Evolutionary conservation across 2,888 invertebrate species (phyloP).

Genomic region (Nebria salina): DNA sequence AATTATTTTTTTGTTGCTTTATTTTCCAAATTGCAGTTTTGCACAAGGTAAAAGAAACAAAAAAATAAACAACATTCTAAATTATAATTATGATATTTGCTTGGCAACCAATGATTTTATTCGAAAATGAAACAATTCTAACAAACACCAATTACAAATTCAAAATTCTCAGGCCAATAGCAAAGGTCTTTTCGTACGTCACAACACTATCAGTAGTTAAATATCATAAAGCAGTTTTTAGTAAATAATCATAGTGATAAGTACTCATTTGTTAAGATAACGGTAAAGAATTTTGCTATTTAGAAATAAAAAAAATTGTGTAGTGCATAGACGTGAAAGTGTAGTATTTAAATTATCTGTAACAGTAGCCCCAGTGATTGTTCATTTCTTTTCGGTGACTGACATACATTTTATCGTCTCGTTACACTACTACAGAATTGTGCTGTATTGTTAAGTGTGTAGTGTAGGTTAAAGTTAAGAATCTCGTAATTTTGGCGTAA

Average conservation of each 20-base stretch:
- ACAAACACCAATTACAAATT: not conserved
- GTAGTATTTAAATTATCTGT: not conserved
- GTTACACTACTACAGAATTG: not conserved
- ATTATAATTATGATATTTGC: not conserved
- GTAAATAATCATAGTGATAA: not conserved
- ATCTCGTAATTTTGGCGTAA: not conserved
- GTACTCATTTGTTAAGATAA: not conserved
- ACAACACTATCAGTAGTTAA: not conserved
- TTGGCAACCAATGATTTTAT: not conserved
- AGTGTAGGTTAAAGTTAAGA: not conserved
- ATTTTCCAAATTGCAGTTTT: not conserved
- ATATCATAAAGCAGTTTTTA: not conserved
- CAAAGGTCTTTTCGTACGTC: not conserved
- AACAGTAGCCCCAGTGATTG: not conserved
- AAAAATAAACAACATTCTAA: not conserved
- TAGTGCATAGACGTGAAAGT: not conserved
- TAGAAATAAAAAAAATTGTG: not conserved
- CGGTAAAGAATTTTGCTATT: not conserved
- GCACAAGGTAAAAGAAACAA: not conserved
- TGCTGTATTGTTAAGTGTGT: not conserved
- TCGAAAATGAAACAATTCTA: not conserved
- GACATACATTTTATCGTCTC: not conserved
- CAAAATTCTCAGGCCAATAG: not conserved
- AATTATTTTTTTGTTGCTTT: not conserved
- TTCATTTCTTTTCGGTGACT: not conserved